Evolutionary conservation across 2,888 invertebrate genomes (phyloP), one percentile per base, ranked within the genome.

Genomic region (Chrysodeixis includens): DNA sequence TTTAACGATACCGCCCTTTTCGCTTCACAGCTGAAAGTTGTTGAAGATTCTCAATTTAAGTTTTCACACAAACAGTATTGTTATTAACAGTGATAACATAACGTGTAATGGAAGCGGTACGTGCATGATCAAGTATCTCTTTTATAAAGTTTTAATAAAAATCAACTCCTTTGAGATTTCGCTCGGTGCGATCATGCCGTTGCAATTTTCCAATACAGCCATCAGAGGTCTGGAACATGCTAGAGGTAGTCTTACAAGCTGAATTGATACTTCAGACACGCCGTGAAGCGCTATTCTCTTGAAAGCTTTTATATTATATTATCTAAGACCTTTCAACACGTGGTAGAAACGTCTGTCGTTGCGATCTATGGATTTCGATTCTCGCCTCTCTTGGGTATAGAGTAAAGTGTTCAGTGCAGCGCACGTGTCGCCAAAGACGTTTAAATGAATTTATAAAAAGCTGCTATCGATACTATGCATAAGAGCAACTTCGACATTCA

Each of bases 291-390:
- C 91, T 91, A 92, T 93, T 93, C 92, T 93, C 90, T 93, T 94
- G 93, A 94, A 94, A 95, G 94, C 93, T 94, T 94, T 93, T 93
- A 93, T 94, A 94, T 94, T 93, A 93, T 93, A 94, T 95, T 94
- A 95, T 93, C 92, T 90, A 90, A 92, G 91, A 93, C 91, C 92
- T 93, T 92, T 89, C 88, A 86, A 93, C 91, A 93, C 92, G 92
- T 93, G 93, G 92, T 89, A 84, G 82, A 83, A 93, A 90, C 92
- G 93, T 93, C 93, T 93, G 93, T 91, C 92, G 92, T 83, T 78
- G 85, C 88, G 90, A 91, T 92, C 91, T 92, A 91, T 92, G 88
- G 91, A 92, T 91, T 91, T 85, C 88, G 86, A 90, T 92, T 89
- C 88, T 89, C 88, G 84, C 79, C 88, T 88, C 90, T 90, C 93